phyloP scores from a whole-genome alignment of 1,140 invertebrate genomes.

The Drosophila quadrilineata region DNA sequence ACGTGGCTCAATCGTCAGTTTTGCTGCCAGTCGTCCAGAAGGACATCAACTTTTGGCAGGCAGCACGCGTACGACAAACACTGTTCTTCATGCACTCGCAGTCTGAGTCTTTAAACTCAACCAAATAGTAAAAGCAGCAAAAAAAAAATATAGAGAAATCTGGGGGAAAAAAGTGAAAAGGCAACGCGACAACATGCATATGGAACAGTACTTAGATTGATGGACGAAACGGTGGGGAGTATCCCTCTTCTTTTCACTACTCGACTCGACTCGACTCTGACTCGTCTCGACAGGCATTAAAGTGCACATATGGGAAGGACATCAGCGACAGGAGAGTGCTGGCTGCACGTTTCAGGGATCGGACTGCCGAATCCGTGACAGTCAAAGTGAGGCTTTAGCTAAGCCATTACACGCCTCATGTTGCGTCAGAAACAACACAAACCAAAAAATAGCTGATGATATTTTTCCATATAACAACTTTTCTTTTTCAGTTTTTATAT shows the following conservation, averaged over 20 bases:
- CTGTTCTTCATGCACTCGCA: conserved; percentile 13
- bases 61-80: conserved; percentile 60
- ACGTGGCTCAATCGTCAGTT: no score
- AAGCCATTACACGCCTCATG: conserved; percentile 52
- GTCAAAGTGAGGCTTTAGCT: conserved; percentile 65
- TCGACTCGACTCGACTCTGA: neutral
- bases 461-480: neutral
- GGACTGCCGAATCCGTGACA: conserved; percentile 62
- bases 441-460: conserved; percentile 16
- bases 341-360: conserved; percentile 60
- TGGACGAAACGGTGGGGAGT: neutral
- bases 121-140: conserved; percentile 9
- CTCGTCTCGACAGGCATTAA: conserved; percentile 37
- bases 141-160: neutral
- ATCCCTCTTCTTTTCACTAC: neutral
- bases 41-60: conserved; percentile 37
- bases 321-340: no score
- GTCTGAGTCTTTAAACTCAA: conserved; percentile 21
- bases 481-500: neutral
- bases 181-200: conserved; percentile 11
- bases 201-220: neutral
- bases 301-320: conserved; percentile 39
- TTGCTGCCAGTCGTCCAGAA: no score
- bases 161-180: neutral
- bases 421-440: conserved; percentile 22